phyloP scores from a whole-genome alignment of 2,113 vertebrate genomes.

The Lycaon pictus region DNA sequence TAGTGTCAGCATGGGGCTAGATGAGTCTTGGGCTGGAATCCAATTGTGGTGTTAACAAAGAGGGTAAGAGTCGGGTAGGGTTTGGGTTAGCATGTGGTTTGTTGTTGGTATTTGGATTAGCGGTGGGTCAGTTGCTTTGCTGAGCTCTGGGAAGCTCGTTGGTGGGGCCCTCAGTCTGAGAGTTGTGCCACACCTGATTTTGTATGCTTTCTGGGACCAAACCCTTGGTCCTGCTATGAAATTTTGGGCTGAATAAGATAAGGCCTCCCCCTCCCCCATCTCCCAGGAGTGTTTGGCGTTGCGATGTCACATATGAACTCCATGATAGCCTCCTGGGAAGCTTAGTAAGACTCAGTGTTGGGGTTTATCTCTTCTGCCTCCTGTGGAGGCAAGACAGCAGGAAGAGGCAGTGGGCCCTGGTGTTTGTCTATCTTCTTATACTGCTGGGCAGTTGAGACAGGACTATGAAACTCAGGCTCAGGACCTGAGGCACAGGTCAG shows the following conservation, averaged over 20 bases:
- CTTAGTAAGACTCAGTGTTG: neutral
- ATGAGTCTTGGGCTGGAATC: neutral
- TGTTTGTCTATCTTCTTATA: neutral
- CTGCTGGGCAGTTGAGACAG: neutral
- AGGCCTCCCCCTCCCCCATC: neutral
- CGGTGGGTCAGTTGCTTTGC: neutral
- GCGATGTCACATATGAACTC: neutral
- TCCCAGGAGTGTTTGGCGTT: neutral
- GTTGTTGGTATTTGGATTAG: neutral
- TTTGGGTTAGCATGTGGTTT: neutral
- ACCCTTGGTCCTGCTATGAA: neutral
- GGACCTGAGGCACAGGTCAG: neutral
- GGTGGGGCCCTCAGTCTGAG: neutral
- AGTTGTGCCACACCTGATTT: neutral
- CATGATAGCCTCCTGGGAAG: neutral
- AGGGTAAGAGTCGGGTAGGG: neutral
- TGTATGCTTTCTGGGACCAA: neutral
- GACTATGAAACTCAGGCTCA: neutral
- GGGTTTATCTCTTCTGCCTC: neutral
- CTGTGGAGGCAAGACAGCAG: neutral
- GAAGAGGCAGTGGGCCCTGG: neutral
- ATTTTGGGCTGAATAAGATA: neutral
- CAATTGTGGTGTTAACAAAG: neutral
- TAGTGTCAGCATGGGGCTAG: neutral
- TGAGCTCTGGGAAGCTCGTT: neutral